A percentile compares a stretch with the other conserved stretches of the same genome.
phyloP scores from a whole-genome alignment of 2,113 vertebrate genomes.

The Ibidorhyncha struthersii region DNA sequence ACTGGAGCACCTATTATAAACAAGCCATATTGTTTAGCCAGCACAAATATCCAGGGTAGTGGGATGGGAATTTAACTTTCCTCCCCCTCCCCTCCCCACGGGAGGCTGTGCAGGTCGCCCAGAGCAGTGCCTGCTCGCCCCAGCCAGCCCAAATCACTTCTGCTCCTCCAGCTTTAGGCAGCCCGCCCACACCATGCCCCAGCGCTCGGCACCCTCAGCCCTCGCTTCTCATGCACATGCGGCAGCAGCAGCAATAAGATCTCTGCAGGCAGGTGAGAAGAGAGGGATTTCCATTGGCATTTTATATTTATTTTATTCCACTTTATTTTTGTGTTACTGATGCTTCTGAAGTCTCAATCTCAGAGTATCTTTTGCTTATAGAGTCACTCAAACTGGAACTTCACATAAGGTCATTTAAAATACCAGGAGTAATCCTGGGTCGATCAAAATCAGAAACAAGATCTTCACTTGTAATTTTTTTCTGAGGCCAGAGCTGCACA shows the following conservation, averaged over 20 bases:
- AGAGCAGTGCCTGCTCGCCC: neutral
- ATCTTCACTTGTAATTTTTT: neutral
- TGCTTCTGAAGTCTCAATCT: neutral
- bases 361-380: neutral
- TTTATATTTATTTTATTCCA: neutral
- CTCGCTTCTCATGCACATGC: neutral
- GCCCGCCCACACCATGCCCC: neutral
- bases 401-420: neutral
- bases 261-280: neutral
- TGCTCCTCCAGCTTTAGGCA: neutral
- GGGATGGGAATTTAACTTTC: neutral
- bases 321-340: neutral
- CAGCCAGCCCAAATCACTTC: neutral
- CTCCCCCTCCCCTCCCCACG: rapidly evolving
- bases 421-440: neutral
- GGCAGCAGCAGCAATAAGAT: neutral
- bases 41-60: neutral
- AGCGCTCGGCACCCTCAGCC: neutral
- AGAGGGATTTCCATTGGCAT: neutral
- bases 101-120: neutral
- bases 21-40: neutral
- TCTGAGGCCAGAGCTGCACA: neutral
- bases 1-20: neutral
- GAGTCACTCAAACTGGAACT: neutral
- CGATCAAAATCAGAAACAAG: neutral